These are phyloP conservation scores for Periophthalmodon schlosseri DNA, from an alignment of 2,113 vertebrate species.

Conservation along the genomic window DNA sequence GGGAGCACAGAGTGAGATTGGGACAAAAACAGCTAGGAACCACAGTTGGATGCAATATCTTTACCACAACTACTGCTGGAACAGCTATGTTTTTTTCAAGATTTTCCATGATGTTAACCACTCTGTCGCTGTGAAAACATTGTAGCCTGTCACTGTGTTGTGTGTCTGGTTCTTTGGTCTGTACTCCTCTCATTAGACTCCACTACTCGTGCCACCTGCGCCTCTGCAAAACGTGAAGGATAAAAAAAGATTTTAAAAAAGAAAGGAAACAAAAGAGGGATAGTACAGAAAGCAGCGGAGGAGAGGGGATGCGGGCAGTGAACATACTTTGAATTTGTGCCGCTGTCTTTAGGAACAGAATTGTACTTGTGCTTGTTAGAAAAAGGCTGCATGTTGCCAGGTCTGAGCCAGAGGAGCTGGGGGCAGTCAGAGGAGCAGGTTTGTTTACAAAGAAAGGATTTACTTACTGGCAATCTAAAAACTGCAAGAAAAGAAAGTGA, in stretches of 20 bases:
- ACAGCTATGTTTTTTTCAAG: background rate
- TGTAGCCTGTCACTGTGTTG: background rate
- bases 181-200: conserved; percentile 51
- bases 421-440: background rate
- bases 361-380: background rate
- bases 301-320: conserved; percentile 1
- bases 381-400: background rate
- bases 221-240: conserved; percentile 24
- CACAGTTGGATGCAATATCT: background rate
- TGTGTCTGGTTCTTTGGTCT: conserved; percentile 9
- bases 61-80: background rate
- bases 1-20: no score
- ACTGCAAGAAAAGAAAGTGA: no score
- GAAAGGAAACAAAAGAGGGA: background rate
- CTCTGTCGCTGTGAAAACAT: background rate
- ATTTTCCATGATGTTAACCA: background rate
- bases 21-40: no score
- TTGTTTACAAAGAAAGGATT: background rate
- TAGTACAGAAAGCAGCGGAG: background rate
- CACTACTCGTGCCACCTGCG: conserved; percentile 24
- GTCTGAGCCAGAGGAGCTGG: conserved; percentile 1
- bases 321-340: conserved; percentile 23
- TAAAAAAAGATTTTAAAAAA: background rate
- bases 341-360: background rate
- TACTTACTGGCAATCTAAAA: no score